Percentiles rank a stretch among this genome's conserved stretches.
phyloP scores from a whole-genome alignment of 2,888 invertebrate genomes.

The Anarsia innoxiella region DNA sequence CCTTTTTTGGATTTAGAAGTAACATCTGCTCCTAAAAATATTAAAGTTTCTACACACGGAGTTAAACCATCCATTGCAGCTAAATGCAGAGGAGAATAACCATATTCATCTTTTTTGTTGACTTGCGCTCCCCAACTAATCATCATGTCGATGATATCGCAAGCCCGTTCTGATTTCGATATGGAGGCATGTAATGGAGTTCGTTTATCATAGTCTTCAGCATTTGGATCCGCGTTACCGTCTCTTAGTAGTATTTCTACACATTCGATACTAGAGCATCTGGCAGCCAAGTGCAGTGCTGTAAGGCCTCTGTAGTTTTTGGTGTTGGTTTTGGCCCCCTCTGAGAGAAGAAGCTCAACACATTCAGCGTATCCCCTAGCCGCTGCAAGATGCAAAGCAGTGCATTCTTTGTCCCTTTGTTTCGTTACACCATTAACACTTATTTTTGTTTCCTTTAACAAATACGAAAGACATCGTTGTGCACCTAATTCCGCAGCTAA shows the following conservation, averaged over 20 bases:
- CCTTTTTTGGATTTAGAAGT: constrained; percentile 91
- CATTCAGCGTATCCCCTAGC: constrained; percentile 90
- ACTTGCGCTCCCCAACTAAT: constrained; percentile 88
- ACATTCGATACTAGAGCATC: constrained; percentile 86
- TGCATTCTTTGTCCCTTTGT: constrained; percentile 83
- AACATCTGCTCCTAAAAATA: constrained; percentile 89
- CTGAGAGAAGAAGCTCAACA: constrained; percentile 82
- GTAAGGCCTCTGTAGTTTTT: constrained; percentile 88
- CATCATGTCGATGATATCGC: constrained; percentile 85
- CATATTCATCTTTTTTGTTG: constrained; percentile 88
- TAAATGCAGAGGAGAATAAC: constrained; percentile 88
- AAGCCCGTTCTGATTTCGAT: constrained; percentile 83
- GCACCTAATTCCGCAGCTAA: constrained; percentile 87
- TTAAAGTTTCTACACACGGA: constrained; percentile 87
- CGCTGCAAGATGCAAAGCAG: constrained; percentile 89
- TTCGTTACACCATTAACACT: constrained; percentile 82
- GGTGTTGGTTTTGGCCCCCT: constrained; percentile 84
- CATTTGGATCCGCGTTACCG: constrained; percentile 85
- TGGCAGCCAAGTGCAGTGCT: constrained; percentile 89
- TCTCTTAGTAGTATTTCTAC: constrained; percentile 84
- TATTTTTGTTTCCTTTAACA: constrained; percentile 83
- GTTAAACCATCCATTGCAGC: constrained; percentile 90
- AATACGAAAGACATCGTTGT: constrained; percentile 80
- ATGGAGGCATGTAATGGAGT: constrained; percentile 89
- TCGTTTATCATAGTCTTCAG: constrained; percentile 85